These are phyloP conservation scores for Oncorhynchus mykiss DNA, from an alignment of 2,113 vertebrate species.

Conservation along the genomic window DNA sequence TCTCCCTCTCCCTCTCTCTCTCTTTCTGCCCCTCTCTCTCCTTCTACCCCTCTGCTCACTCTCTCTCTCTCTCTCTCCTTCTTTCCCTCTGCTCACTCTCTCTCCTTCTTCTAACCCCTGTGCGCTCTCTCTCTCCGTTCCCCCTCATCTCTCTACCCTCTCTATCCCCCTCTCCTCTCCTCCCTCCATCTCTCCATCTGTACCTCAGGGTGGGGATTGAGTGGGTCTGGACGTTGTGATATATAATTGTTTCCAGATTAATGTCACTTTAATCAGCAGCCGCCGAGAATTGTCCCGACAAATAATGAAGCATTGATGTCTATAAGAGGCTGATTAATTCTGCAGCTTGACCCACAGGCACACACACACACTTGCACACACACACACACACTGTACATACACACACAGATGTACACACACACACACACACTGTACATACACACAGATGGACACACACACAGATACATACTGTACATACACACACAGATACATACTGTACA, in stretches of 20 bases:
- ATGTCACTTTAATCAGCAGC: slow-evolving; percentile 72
- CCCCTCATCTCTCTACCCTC: slow-evolving; percentile 10
- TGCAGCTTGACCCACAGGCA: neutral
- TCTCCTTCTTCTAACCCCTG: neutral
- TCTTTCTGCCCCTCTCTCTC: too few species aligned
- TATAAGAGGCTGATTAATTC: slow-evolving; percentile 40
- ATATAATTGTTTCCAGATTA: slow-evolving; percentile 69
- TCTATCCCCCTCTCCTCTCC: neutral
- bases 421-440: neutral
- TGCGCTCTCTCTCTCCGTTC: neutral
- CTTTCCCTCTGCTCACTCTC: too few species aligned
- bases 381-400: too few species aligned
- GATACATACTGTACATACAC: too few species aligned
- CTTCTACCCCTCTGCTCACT: too few species aligned
- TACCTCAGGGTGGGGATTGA: neutral
- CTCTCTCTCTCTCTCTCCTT: too few species aligned
- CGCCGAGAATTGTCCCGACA: slow-evolving; percentile 52
- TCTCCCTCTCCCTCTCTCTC: too few species aligned
- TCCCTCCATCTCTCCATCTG: neutral
- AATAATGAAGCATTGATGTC: slow-evolving; percentile 69
- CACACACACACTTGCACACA: too few species aligned
- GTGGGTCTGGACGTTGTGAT: slow-evolving; percentile 33
- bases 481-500: neutral
- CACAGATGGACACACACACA: neutral
- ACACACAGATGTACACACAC: neutral